Base-by-base conservation (phyloP, 2,888 invertebrate genomes). In the Isoperla grammatica region DNA sequence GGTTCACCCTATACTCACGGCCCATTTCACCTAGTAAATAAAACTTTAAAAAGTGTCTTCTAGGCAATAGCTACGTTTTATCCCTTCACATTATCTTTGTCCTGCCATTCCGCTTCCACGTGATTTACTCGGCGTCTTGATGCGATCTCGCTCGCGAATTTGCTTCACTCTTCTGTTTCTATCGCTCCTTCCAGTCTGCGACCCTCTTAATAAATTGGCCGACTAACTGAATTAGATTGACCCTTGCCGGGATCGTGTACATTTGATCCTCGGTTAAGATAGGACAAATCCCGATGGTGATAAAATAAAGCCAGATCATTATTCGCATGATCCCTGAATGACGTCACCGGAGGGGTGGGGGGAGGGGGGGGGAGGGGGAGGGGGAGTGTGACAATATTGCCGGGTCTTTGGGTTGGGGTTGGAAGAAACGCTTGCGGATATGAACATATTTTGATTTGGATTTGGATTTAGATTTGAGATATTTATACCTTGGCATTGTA, bases 171-270 rank as follows among this genome's bases (percentile, higher is more conserved):
- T 12, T 15, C 11, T 4, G n/a, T 40, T 15, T 4, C 12, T 13
- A 40, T 40, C 42, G 3, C 15, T 40, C 13, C 15, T 40, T 40
- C 42, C n/a, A 15, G 13, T 4, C 42, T 4, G n/a, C 17, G 17
- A 45, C 45, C 5, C 3, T 3, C 45, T 6, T 6, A 45, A 45
- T 45, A 45, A 15, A 45, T 45, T 17, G 45, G 4, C 5, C 45
- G 13, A 15, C 15, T 45, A 45, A 45, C 45, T 45, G 45, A 45
- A 45, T 45, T 45, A 45, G 45, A 45, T 45, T 45, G 45, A 45
- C 45, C 45, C 45, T 9, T 6, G 17, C 45, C 11, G 19, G 45
- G 15, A 45, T 45, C 45, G 19, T 45, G 45, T 45, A 45, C 17
- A 40, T 19, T 45, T 45, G 45, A 45, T 45, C 45, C 45, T 11